Conservation (phyloP, 2,888 invertebrate genomes). For the Subacronicta megacephala region DNA sequence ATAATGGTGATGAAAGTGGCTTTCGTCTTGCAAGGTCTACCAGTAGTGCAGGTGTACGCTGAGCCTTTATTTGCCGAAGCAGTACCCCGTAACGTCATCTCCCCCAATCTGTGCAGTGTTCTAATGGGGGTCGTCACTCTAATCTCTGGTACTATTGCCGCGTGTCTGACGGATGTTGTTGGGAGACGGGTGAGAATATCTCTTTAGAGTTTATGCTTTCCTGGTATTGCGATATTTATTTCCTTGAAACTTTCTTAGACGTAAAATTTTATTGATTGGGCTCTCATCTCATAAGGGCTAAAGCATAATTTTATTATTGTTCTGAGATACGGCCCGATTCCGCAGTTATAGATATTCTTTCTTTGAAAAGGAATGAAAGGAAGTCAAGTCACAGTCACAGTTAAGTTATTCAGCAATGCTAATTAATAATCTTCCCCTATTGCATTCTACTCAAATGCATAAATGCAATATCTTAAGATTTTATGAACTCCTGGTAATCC, state of each 20-base stretch:
- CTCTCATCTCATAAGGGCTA: no score
- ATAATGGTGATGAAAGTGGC: slow-evolving; percentile 63
- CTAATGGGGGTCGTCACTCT: slow-evolving; percentile 55
- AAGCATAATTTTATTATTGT: no score
- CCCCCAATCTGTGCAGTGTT: slow-evolving; percentile 56
- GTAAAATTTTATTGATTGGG: no score
- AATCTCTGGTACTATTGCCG: slow-evolving; percentile 47
- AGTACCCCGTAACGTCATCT: slow-evolving; percentile 63
- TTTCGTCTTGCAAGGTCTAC: slow-evolving; percentile 74
- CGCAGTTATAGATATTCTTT: no score
- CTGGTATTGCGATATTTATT: not conserved
- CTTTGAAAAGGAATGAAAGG: no score
- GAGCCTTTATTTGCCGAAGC: slow-evolving; percentile 73
- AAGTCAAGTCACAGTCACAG: no score
- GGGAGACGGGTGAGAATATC: slow-evolving; percentile 58
- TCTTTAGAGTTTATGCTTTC: not conserved
- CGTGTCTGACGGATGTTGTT: slow-evolving; percentile 56
- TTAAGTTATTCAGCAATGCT: no score
- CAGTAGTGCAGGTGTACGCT: slow-evolving; percentile 76
- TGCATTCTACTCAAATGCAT: no score
- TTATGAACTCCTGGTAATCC: slow-evolving; percentile 3
- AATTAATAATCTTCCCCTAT: no score
- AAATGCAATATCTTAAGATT: not conserved
- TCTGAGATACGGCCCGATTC: no score
- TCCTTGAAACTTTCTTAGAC: no score